These are phyloP conservation scores for Geopemphigus sp. DNA, from an alignment of 1,140 invertebrate genomes.

Conservation along the genomic window DNA sequence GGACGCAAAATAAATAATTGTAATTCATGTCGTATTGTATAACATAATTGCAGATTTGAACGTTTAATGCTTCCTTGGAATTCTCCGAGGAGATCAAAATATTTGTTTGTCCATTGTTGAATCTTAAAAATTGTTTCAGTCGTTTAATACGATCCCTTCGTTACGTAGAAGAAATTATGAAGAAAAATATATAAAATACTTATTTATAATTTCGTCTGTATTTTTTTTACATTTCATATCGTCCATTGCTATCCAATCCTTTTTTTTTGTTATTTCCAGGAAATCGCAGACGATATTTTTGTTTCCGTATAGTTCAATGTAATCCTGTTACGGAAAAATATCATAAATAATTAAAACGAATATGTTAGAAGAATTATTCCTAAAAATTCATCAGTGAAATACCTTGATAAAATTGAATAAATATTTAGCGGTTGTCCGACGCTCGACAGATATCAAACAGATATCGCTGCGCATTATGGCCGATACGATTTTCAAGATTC, in stretches of 20 bases:
- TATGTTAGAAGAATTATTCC: neutral
- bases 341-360: too few species aligned
- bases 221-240: conserved; percentile 62
- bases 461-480: conserved; percentile 55
- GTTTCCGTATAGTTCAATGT: too few species aligned
- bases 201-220: conserved; percentile 61
- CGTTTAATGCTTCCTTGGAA: too few species aligned
- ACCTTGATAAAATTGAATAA: conserved; percentile 72
- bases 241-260: conserved; percentile 59
- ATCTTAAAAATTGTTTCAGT: conserved; percentile 43
- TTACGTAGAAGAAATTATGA: too few species aligned
- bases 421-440: conserved; percentile 73
- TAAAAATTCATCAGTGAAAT: too few species aligned
- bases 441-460: conserved; percentile 74
- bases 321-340: too few species aligned
- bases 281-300: conserved; percentile 69
- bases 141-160: too few species aligned
- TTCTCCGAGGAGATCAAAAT: too few species aligned
- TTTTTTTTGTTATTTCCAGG: conserved; percentile 65
- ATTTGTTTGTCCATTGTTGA: too few species aligned
- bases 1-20: too few species aligned
- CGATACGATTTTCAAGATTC: conserved; percentile 61
- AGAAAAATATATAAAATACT: conserved; percentile 55
- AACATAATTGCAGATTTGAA: too few species aligned
- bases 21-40: too few species aligned